Conservation (phyloP, 2,797 vertebrate genomes). For the Benthosema pterotum region DNA sequence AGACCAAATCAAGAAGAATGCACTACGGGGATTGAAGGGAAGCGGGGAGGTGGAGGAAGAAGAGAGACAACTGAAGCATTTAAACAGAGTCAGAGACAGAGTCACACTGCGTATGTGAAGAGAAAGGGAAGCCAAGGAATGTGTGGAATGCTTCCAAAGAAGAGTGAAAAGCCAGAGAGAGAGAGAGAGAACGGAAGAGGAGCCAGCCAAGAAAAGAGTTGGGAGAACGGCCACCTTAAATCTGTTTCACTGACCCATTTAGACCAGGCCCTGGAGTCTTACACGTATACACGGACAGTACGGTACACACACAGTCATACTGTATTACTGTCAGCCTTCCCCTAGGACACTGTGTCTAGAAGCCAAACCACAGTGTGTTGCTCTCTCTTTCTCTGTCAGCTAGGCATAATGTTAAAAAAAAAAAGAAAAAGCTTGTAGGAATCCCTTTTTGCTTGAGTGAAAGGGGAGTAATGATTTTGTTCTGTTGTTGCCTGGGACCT, state of each 20-base stretch:
- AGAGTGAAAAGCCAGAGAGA: slow-evolving; percentile 47
- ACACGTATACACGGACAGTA: slow-evolving; percentile 7
- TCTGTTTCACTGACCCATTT: slow-evolving; percentile 31
- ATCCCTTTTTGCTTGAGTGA: slow-evolving; percentile 34
- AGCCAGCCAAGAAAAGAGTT: slow-evolving; percentile 50
- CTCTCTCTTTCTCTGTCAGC: slow-evolving; percentile 26
- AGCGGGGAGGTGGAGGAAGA: slow-evolving; percentile 50
- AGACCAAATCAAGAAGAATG: slow-evolving; percentile 46
- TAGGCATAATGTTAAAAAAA: slow-evolving; percentile 49
- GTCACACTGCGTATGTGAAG: slow-evolving; percentile 54
- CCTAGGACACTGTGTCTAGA: slow-evolving; percentile 34
- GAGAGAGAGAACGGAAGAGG: slow-evolving; percentile 44
- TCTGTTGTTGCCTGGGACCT: slow-evolving; percentile 38
- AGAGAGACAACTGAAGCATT: slow-evolving; percentile 57
- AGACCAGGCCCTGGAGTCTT: slow-evolving; percentile 11
- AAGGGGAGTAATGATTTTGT: slow-evolving; percentile 33
- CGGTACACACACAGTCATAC: slow-evolving; percentile 16
- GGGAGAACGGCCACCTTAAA: slow-evolving; percentile 27
- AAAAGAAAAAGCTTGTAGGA: slow-evolving; percentile 44
- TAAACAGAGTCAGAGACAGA: slow-evolving; percentile 41
- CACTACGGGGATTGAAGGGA: slow-evolving; percentile 39
- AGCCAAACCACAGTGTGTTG: slow-evolving; percentile 39
- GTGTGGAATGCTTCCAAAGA: slow-evolving; percentile 46
- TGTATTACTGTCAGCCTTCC: slow-evolving; percentile 11
- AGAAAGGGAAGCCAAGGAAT: slow-evolving; percentile 71